Percentiles rank a stretch among this genome's conserved stretches.
Evolutionary conservation across 1,140 invertebrate species (phyloP).

Genomic region (Alviniconcha marisindica): DNA sequence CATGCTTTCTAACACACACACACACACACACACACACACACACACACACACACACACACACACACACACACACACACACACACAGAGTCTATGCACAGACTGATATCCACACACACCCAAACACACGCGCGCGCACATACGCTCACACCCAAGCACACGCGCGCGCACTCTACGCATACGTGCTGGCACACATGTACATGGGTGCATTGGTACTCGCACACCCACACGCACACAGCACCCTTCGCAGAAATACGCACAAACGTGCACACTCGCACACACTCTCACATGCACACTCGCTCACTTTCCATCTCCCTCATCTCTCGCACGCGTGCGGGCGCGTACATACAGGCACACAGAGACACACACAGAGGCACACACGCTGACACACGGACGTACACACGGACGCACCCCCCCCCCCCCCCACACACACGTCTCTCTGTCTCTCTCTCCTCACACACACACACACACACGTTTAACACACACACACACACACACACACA

Average conservation of each 20-base stretch:
- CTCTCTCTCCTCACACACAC: too few species aligned
- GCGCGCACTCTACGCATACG: neutral
- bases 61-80: neutral
- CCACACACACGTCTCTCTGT: too few species aligned
- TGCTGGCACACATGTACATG: neutral
- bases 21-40: neutral
- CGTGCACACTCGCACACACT: neutral
- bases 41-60: slow-evolving; percentile 10
- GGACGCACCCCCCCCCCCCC: neutral
- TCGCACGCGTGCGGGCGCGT: neutral
- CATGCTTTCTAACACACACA: too few species aligned
- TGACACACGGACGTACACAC: too few species aligned
- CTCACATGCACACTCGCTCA: neutral
- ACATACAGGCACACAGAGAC: neutral
- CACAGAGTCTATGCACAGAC: too few species aligned
- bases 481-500: slow-evolving; percentile 11
- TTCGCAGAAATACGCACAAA: neutral
- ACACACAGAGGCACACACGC: neutral
- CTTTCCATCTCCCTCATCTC: too few species aligned
- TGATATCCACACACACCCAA: too few species aligned
- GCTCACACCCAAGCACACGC: neutral
- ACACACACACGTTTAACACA: too few species aligned
- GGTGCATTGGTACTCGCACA: neutral
- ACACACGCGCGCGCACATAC: too few species aligned
- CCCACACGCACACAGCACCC: neutral